Evolutionary conservation across 2,797 vertebrate species (phyloP).

Genomic region (Sebastes itinus): DNA sequence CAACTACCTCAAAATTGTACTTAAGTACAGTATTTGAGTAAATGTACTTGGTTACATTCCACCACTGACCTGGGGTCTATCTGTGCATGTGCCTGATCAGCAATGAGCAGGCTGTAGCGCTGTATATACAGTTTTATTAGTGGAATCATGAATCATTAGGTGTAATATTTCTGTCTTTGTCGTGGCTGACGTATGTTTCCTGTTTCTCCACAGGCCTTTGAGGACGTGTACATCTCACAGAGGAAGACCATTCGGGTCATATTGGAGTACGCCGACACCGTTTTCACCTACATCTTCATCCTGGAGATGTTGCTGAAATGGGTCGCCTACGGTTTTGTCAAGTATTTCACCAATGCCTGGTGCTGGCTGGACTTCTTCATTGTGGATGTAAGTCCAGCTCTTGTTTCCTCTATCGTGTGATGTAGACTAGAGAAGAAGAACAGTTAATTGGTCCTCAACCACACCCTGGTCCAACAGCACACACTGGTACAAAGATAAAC

Average conservation of each 20-base stretch:
- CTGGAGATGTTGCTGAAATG: conserved; percentile 99
- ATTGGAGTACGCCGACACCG: conserved; percentile 95
- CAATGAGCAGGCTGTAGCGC: neutral
- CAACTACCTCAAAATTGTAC: no score
- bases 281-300: conserved; percentile 99
- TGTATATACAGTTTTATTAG: conserved; percentile 36
- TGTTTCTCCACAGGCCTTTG: conserved; percentile 88
- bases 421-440: conserved; percentile 10
- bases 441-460: conserved; percentile 35
- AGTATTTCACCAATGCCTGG: conserved; percentile 99
- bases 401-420: conserved; percentile 38
- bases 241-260: conserved; percentile 93
- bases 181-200: neutral
- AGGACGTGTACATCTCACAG: conserved; percentile 99
- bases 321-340: conserved; percentile 98
- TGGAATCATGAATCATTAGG: conserved; percentile 26
- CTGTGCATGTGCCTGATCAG: neutral
- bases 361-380: conserved; percentile 99
- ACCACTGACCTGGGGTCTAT: neutral
- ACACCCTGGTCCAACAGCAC: conserved; percentile 57
- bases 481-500: neutral
- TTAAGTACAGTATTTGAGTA: no score
- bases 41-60: no score
- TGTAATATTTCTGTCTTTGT: neutral
- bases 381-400: conserved; percentile 93